Base-by-base conservation (phyloP, 2,797 vertebrate genomes). In the Cyprinella venusta region DNA sequence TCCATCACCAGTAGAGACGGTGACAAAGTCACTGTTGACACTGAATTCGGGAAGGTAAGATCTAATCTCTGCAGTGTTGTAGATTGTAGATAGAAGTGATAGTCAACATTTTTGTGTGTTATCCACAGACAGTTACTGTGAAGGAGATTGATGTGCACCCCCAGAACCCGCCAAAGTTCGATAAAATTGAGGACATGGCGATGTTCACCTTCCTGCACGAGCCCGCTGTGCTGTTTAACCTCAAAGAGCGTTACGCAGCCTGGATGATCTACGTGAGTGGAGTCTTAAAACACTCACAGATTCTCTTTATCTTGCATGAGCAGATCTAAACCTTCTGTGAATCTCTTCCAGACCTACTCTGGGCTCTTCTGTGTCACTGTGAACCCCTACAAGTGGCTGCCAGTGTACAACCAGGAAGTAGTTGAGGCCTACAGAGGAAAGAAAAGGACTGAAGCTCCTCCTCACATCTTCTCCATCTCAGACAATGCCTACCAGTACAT, bases 231-330 rank as follows among this genome's bases (percentile, higher is more conserved):
- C 92, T 96, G 61, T 96, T 94, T 92, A 96, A 96, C 90, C 94
- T 96, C 88, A 96, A 96, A 90, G 95, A 95, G 38, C 93, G 93
- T 56, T 96, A 96, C 80, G 94, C 92, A 12, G 95, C 95, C 86
- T 96, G 94, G 95, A 95, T 96, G 95, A 96, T 96, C 88, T 96
- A 95, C 21, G 87, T 87, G 75, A 85, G 85, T 85, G 12, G 2
- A 70, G 52, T n/a, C 21, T 54, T 56, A 42, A 79, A 56, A 63
- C 33, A 52, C 30, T 38, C 7, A 19, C 38, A 59, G 10, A 5
- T 69, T 40, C 36, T n/a, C 67, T 38, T 69, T 69, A 19, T 69
- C 33, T 10, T 12, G 3, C 0, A 15, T 15, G 30, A 75, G 45
- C 1, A 54, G 50, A 75, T 56, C 71, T 75, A n/a, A 75, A 38